Conservation (phyloP, 2,888 invertebrate species). For the Tetranychus piercei region DNA sequence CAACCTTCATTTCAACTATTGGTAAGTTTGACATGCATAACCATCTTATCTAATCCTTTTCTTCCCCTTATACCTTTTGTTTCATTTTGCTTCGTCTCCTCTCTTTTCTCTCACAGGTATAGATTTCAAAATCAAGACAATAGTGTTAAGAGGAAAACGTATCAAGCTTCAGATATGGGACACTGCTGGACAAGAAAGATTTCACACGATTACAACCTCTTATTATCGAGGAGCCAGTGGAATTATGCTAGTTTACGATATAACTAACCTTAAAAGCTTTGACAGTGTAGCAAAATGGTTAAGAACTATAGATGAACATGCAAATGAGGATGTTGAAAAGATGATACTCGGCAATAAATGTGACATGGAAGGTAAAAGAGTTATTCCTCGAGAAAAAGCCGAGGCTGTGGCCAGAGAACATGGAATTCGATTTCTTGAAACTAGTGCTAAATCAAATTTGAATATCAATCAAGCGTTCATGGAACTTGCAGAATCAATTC, state of each 20-base stretch:
- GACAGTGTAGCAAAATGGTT: conserved; percentile 97
- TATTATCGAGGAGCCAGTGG: conserved; percentile 98
- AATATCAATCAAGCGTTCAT: conserved; percentile 91
- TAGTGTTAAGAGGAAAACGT: conserved; percentile 84
- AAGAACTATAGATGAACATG: conserved; percentile 95
- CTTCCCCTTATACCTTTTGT: neutral
- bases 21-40: conserved; percentile 29
- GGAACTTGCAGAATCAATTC: conserved; percentile 79
- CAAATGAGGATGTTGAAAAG: conserved; percentile 93
- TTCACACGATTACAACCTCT: conserved; percentile 94
- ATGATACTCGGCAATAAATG: conserved; percentile 97
- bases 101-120: conserved; percentile 49
- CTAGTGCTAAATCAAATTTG: conserved; percentile 87
- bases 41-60: neutral
- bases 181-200: conserved; percentile 90
- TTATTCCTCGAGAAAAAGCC: conserved; percentile 76
- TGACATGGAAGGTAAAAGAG: conserved; percentile 87
- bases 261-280: conserved; percentile 89
- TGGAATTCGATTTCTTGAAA: conserved; percentile 89
- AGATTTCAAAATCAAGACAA: conserved; percentile 95
- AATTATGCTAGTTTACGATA: conserved; percentile 82
- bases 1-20: conserved; percentile 42
- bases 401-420: conserved; percentile 88
- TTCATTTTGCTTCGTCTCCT: neutral
- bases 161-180: conserved; percentile 88